Evolutionary conservation across 2,113 vertebrate species (phyloP).

Genomic region (Rhizomys pruinosus): DNA sequence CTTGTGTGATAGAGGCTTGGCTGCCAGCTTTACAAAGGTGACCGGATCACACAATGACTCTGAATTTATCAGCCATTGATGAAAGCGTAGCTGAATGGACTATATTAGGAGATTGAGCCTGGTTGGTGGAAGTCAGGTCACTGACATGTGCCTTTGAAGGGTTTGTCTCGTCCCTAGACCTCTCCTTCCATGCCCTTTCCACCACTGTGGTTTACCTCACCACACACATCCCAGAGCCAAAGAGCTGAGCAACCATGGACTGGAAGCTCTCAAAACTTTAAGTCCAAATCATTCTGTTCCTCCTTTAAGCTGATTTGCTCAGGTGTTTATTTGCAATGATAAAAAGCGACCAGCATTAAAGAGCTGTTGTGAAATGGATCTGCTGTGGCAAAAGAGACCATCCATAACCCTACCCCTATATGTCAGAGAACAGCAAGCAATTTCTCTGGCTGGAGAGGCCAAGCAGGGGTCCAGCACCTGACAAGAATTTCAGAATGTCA

Average conservation of each 20-base stretch:
- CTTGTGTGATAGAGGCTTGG: not conserved
- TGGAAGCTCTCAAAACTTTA: not conserved
- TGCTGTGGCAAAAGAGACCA: accelerated
- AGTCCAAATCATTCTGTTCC: not conserved
- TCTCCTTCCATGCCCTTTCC: not conserved
- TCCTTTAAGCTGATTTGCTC: not conserved
- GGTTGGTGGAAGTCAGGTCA: not conserved
- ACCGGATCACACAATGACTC: not conserved
- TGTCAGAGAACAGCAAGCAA: too few species aligned
- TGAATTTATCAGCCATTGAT: too few species aligned
- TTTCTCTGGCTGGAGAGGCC: not conserved
- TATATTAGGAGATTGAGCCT: not conserved
- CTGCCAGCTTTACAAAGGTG: not conserved
- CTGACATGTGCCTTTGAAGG: not conserved
- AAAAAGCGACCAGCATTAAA: not conserved
- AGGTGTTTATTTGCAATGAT: not conserved
- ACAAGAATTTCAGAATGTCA: not conserved
- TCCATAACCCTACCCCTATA: too few species aligned
- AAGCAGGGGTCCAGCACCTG: not conserved
- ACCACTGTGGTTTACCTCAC: not conserved
- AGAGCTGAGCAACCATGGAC: not conserved
- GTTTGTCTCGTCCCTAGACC: not conserved
- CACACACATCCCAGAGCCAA: not conserved
- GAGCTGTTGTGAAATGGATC: not conserved
- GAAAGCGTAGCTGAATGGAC: not conserved